Base-by-base conservation (phyloP, 2,113 vertebrate genomes). In the Vulpes ferrilata region DNA sequence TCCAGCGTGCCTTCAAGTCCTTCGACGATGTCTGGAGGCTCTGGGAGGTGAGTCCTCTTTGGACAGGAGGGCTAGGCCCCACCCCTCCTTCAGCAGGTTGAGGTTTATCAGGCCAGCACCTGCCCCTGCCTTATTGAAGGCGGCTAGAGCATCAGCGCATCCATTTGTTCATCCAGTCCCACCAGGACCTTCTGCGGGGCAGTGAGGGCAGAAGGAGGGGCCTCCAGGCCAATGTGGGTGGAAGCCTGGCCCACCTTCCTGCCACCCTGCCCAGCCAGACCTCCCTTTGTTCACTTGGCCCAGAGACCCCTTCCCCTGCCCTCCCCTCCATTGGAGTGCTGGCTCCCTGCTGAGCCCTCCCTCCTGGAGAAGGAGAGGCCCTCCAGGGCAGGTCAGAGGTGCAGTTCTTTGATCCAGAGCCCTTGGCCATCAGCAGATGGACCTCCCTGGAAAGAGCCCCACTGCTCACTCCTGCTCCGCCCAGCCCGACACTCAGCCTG, bases 1-100 rank as follows among this genome's bases (percentile, higher is more conserved):
- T 98, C 96, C 97, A 98, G 19, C 4, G 5, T 0, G 95, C 95
- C 60, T 98, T 98, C 93, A 97, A 97, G 79, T 97, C 98, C 55
- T 98, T 98, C 0, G 80, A 97, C 0, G 90, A 98, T 0, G 85
- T 98, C 90, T 98, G 98, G 97, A 96, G 98, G 89, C 92, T 98
- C 73, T 97, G 96, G 97, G 97, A 98, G 97, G 97, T 97, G 59
- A 97, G 94, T 16, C 3, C 6, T 5, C n/a, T 12, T 22, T 43
- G 55, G 25, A n/a, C 30, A 1, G 19, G 20, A 7, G 8, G 92
- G 27, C 2, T 0, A 59, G 53, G 35, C 23, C 13, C 23, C 12
- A 17, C 4, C 1, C 30, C 59, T 80, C 11, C 0, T 3, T 35
- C 65, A 25, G 53, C 17, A 22, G 7, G 57, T 88, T 59, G 27